Evolutionary conservation across 1,140 invertebrate genomes (phyloP), one percentile per base, ranked within the genome.

Genomic region (Ctenoplectra terminalis): DNA sequence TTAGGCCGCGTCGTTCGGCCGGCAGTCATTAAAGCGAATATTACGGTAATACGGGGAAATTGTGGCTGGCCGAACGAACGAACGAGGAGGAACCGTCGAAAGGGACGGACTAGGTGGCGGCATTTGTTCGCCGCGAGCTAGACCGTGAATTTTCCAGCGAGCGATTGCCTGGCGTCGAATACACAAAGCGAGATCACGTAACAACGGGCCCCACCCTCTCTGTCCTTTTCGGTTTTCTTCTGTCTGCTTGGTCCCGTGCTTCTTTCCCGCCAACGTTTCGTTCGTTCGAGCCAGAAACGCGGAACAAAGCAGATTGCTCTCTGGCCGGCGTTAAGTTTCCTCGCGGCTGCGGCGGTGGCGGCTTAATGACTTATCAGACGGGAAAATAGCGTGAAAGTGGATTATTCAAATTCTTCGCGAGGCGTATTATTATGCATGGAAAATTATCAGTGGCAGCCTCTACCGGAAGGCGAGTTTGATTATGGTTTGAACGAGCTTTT

Each of bases 101-200:
- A 67, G 71, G 43, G 58, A 50, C 31, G 61, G 61, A 52, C 58
- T 17, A 71, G 69, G 69, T 40, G 69, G 34, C 37, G 72, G 31
- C 58, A 63, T 63, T 74, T 63, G 72, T 50, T 74, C 56, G 72
- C 23, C 58, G 43, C 56, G 56, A 60, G 70, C 48, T 46, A 71
- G 75, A 81, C 81, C 89, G 85, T 90, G 87, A 90, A 90, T 90
- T 90, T 82, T 69, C 80, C 71, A 87, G 87, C 84, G 84, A 86
- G 79, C 73, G 64, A 85, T 74, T 56, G 63, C 60, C 48, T 48
- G 56, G 34, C 79, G 73, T 82, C 84, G 81, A 85, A 86, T 86
- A 77, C 80, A 87, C 85, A 87, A 87, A 87, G 84, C 79, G 71
- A 82, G 61, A 79, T 75, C 72, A 67, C 31, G 70, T 66, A 66